phyloP scores from a whole-genome alignment of 2,888 invertebrate species.

The Thysanoteuthis rhombus region DNA sequence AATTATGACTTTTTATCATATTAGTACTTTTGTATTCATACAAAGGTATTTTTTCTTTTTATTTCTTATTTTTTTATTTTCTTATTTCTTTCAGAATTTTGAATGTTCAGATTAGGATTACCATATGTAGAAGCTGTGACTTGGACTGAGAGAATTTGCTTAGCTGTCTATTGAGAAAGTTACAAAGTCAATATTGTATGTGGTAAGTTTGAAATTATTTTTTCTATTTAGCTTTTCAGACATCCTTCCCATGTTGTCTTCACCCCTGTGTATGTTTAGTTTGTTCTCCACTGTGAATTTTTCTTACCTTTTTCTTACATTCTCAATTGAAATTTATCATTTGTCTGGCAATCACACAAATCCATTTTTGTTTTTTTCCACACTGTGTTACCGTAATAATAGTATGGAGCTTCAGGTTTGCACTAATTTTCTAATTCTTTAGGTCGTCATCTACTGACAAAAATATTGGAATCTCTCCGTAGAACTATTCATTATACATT shows the following conservation, averaged over 20 bases:
- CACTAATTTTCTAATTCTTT: not conserved
- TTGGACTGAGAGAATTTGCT: not conserved
- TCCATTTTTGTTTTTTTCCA: not conserved
- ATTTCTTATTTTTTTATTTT: not conserved
- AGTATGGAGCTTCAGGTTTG: too few relatives aligned
- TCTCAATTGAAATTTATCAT: not conserved
- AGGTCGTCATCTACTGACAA: too few relatives aligned
- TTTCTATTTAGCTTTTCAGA: not conserved
- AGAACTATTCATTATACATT: too few relatives aligned
- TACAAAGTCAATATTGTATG: constrained; percentile 12
- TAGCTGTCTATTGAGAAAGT: not conserved
- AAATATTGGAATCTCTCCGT: too few relatives aligned
- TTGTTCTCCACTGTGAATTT: not conserved
- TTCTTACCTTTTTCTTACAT: constrained; percentile 12
- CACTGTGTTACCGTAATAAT: too few relatives aligned
- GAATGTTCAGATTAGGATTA: constrained; percentile 12
- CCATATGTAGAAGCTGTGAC: not conserved
- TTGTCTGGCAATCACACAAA: not conserved
- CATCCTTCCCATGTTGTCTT: not conserved
- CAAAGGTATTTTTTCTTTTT: not conserved
- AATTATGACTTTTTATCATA: too few relatives aligned
- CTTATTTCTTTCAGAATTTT: not conserved
- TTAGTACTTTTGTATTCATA: too few relatives aligned
- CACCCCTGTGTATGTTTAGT: not conserved
- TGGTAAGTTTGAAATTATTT: not conserved